Evolutionary conservation across 2,113 vertebrate genomes (phyloP), one percentile per base, ranked within the genome.

Genomic region (Chloroceryle aenea): DNA sequence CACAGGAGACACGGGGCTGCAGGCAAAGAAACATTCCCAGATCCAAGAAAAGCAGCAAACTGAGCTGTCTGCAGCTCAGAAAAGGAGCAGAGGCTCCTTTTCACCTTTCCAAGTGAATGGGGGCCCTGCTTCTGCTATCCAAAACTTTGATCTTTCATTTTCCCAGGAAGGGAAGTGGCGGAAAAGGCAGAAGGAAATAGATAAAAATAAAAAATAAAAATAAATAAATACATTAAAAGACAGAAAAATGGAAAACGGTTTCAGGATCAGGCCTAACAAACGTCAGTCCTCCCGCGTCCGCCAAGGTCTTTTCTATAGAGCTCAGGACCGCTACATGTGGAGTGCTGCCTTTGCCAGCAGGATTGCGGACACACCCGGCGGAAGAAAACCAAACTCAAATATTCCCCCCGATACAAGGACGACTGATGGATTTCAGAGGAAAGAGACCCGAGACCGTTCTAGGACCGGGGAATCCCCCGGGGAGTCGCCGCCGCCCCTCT

Each of bases 391-490:
- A 21, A 55, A 40, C 1, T 7, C 42, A 12, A 15, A 43, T 69
- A 2, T 21, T 32, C 5, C 12, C 32, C 29, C 2, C 6, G 0
- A 2, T 26, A 63, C 45, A 42, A 40, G 5, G 17, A 7, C 14
- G 7, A 12, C 36, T 9, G 38, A 10, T 3, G 16, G 29, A 18
- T 63, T 27, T 26, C 23, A 20, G 56, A 45, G 68, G 23, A 36
- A 23, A 36, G 21, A 12, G 3, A 18, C 22, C 34, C 8, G 8
- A 63, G 6, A 3, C 58, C 3, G 1, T 38, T 6, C 48, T 10
- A 79, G 34, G 42, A 5, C 59, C 27, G 7, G 22, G n/a, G 12
- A 21, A 66, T 36, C 18, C 38, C 53, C 30, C 8, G 13, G 29
- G 43, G 9, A 67, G 48, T 30, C 21, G 18, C 56, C 23, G 16